Base-by-base conservation (phyloP, 2,113 vertebrate genomes). In the Hippocampus barbouri region DNA sequence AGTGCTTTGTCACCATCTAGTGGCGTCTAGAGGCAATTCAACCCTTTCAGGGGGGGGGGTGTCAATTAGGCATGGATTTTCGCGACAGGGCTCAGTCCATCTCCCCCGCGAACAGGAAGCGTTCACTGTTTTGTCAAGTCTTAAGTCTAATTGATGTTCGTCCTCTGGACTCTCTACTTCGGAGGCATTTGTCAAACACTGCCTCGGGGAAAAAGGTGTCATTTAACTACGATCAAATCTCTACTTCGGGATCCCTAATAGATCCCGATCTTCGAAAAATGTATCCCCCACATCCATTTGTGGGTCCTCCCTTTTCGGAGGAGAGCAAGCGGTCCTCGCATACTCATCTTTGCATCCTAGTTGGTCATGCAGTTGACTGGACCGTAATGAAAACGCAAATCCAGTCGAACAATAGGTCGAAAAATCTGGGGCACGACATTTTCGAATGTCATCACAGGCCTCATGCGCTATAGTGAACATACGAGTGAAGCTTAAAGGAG, bases 101-200 rank as follows among this genome's bases (percentile, higher is more conserved):
- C 10, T 25, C 56, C 27, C 27, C 15, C 14, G 27, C 25, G 25
- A 60, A 15, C 8, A 8, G 15, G 18, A 8, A 14, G 27, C 15
- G 27, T 34, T 61, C 25, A 61, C 59, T 34, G 27, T 20, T 4
- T 34, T 60, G 2, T 15, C 23, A 61, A 61, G 27, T 61, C 27
- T 30, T 61, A 18, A 61, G 15, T 18, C 15, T 61, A 73, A 47
- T 69, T 70, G 67, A 78, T 80, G 79, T 74, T 66, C 51, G 74
- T 86, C 88, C 83, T 89, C 83, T 82, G 75, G 74, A 87, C 72
- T 57, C 73, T 76, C 70, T 75, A 71, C 69, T 72, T 68, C 23
- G 64, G 73, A 88, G 85, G 81, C 80, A 79, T 85, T 85, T 79
- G 75, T 87, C 75, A 83, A 68, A 80, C 77, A 79, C 76, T 61